phyloP scores from a whole-genome alignment of 2,113 vertebrate species.

The Centrocercus urophasianus region DNA sequence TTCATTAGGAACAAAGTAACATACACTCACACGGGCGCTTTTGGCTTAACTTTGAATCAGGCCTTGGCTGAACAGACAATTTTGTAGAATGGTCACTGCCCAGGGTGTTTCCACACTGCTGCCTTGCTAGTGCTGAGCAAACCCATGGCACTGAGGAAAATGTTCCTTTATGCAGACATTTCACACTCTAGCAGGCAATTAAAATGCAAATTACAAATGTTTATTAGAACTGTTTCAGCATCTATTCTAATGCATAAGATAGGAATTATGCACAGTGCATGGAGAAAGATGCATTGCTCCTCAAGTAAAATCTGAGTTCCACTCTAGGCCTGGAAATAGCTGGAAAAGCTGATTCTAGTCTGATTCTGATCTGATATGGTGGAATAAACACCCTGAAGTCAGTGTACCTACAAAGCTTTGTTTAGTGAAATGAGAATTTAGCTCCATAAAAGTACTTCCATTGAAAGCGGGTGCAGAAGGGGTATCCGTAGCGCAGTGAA shows the following conservation, averaged over 20 bases:
- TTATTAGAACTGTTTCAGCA: constrained; percentile 69
- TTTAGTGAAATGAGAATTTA: neutral
- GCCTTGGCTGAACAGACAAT: neutral
- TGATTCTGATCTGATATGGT: neutral
- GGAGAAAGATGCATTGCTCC: constrained; percentile 45
- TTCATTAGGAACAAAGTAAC: neutral
- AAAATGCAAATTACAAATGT: constrained; percentile 78
- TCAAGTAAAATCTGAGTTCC: neutral
- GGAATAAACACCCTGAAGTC: neutral
- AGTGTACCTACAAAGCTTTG: fast-evolving
- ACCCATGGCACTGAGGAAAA: neutral
- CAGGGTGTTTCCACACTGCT: fast-evolving
- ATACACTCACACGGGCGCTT: neutral
- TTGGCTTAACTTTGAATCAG: neutral
- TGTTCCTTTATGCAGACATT: constrained; percentile 29
- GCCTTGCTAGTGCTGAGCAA: neutral
- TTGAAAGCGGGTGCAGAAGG: neutral
- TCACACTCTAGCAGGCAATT: constrained; percentile 70
- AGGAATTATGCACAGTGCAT: constrained; percentile 25
- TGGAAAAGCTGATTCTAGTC: neutral
- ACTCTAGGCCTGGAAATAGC: neutral
- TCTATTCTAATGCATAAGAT: constrained; percentile 59
- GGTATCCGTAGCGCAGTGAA: neutral
- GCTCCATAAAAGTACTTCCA: neutral
- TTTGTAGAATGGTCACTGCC: neutral